A percentile compares a stretch with the other conserved stretches of the same genome.
phyloP scores from a whole-genome alignment of 2,888 invertebrate species.

The Melipona bicolor region DNA sequence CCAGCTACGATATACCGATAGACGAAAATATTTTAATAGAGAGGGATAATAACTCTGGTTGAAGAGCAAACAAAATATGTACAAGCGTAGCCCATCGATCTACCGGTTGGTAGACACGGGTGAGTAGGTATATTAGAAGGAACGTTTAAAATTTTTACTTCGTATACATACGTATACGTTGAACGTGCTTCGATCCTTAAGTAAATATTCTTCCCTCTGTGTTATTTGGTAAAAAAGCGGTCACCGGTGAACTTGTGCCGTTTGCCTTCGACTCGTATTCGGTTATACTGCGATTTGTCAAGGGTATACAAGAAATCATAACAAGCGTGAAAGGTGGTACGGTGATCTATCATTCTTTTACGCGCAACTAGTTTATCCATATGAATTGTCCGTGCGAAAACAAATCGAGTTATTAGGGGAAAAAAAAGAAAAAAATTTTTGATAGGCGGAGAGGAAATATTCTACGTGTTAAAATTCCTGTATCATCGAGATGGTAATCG shows the following conservation, averaged over 20 bases:
- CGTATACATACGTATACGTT: constrained; percentile 36
- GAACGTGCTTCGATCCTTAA: constrained; percentile 75
- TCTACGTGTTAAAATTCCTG: neutral
- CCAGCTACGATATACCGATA: neutral
- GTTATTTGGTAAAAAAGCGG: constrained; percentile 72
- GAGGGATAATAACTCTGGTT: neutral
- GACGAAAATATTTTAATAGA: neutral
- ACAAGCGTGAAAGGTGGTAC: neutral
- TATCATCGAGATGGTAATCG: neutral
- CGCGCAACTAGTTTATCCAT: neutral
- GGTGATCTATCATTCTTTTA: constrained; percentile 6
- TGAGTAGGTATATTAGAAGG: constrained; percentile 10
- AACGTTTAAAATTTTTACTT: constrained; percentile 56
- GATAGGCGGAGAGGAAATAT: neutral
- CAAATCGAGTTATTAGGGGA: neutral
- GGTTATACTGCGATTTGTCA: constrained; percentile 31
- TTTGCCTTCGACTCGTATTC: constrained; percentile 60
- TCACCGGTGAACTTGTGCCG: constrained; percentile 46
- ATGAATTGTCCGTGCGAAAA: neutral
- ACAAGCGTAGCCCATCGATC: neutral
- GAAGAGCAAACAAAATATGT: neutral
- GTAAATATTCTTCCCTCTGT: constrained; percentile 71
- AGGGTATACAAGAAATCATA: neutral
- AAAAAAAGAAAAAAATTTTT: neutral
- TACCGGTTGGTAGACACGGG: neutral